These are phyloP conservation scores for Scelioninae gen. 1 DNA, from an alignment of 2,888 invertebrate genomes.

Conservation along the genomic window DNA sequence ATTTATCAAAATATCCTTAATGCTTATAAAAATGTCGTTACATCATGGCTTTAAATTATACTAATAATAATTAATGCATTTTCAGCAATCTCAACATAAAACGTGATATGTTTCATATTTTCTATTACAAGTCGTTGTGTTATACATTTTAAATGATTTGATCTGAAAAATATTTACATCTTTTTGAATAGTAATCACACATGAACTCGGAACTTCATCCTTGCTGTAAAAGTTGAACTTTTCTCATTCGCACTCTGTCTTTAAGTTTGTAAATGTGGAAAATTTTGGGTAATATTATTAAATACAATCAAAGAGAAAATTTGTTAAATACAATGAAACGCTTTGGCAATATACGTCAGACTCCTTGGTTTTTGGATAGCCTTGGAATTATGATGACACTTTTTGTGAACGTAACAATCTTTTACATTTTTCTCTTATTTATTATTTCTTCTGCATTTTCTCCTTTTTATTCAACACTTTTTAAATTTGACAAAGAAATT, in stretches of 20 bases:
- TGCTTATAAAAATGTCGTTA: too few relatives aligned
- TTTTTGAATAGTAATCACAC: background rate
- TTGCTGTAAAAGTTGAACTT: slow-evolving; percentile 53
- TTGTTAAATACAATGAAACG: slow-evolving; percentile 78
- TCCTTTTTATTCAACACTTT: slow-evolving; percentile 8
- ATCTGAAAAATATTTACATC: slow-evolving; percentile 17
- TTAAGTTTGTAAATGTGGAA: slow-evolving; percentile 64
- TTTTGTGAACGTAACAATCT: slow-evolving; percentile 41
- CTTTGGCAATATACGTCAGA: slow-evolving; percentile 84
- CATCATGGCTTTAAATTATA: too few relatives aligned
- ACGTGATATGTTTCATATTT: slow-evolving; percentile 45
- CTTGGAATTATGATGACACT: slow-evolving; percentile 76
- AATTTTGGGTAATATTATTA: slow-evolving; percentile 58
- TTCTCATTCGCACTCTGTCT: slow-evolving; percentile 46
- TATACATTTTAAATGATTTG: background rate
- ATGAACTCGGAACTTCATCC: slow-evolving; percentile 27
- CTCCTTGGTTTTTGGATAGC: slow-evolving; percentile 81
- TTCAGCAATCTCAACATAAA: slow-evolving; percentile 6
- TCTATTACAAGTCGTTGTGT: slow-evolving; percentile 1
- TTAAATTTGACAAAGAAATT: slow-evolving; percentile 39
- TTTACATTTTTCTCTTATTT: slow-evolving; percentile 5
- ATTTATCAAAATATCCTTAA: too few relatives aligned
- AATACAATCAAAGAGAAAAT: slow-evolving; percentile 66
- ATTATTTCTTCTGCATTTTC: too few relatives aligned
- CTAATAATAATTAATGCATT: background rate